Percentiles rank a stretch among this genome's conserved stretches.
Evolutionary conservation across 2,113 vertebrate species (phyloP).

Genomic region (Mus pahari): DNA sequence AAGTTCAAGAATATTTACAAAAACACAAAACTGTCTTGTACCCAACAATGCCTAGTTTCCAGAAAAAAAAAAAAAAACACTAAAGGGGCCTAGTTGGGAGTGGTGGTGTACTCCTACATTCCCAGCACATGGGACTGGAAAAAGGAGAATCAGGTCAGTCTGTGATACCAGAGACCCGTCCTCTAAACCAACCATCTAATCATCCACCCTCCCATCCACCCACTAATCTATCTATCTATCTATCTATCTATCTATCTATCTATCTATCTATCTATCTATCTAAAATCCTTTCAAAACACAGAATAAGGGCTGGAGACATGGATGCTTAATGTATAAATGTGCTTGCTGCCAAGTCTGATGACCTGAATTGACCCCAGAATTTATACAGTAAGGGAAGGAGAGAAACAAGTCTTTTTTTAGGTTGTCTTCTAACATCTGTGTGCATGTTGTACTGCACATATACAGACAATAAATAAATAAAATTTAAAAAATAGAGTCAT

Average conservation of each 20-base stretch:
- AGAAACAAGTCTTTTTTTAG: neutral
- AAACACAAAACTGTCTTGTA: slow-evolving; percentile 14
- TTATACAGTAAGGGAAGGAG: neutral
- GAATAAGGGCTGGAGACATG: neutral
- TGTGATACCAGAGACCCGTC: neutral
- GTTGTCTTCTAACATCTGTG: neutral
- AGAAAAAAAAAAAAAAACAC: neutral
- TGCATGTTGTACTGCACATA: neutral
- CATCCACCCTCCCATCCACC: neutral
- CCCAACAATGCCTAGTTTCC: neutral
- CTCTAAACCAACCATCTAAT: neutral
- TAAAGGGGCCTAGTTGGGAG: neutral
- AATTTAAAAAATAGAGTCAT: neutral
- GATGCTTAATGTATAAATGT: neutral
- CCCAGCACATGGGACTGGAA: neutral
- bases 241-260: too few relatives aligned
- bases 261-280: neutral
- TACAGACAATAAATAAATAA: neutral
- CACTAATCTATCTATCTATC: too few relatives aligned
- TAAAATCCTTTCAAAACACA: neutral
- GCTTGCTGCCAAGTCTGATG: neutral
- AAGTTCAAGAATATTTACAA: slow-evolving; percentile 1
- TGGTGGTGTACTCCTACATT: neutral
- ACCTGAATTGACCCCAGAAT: neutral
- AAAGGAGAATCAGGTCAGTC: neutral